Conservation (phyloP, 2,888 invertebrate genomes). For the Mythimna impura region DNA sequence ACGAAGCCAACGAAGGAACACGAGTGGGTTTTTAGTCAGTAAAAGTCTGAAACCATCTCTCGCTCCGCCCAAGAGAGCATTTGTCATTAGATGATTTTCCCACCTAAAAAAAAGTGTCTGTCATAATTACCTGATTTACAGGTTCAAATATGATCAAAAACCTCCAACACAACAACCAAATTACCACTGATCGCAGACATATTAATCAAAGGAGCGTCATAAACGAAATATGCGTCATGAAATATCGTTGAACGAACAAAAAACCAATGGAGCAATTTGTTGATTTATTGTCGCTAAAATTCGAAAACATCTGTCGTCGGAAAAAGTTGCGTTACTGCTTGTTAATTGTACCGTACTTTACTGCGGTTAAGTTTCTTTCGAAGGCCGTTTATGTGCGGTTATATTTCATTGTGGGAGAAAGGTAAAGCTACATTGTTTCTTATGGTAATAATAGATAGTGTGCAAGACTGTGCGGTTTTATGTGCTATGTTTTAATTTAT, state of each 20-base stretch:
- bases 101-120: no score
- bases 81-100: no score
- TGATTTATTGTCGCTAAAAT: slow-evolving; percentile 77
- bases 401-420: background rate
- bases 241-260: slow-evolving; percentile 78
- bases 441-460: background rate
- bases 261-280: slow-evolving; percentile 77
- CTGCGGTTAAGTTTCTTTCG: slow-evolving; percentile 53
- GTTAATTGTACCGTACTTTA: slow-evolving; percentile 69
- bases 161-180: slow-evolving; percentile 44
- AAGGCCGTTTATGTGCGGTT: slow-evolving; percentile 13
- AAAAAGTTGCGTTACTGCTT: slow-evolving; percentile 65
- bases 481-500: no score
- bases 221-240: slow-evolving; percentile 85
- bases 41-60: no score
- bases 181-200: slow-evolving; percentile 74
- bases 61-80: no score
- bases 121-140: background rate
- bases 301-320: slow-evolving; percentile 79
- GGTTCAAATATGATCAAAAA: slow-evolving; percentile 9
- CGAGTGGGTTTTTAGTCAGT: no score
- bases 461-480: background rate
- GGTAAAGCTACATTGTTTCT: background rate
- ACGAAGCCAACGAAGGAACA: no score
- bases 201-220: slow-evolving; percentile 85